Base-by-base conservation (phyloP, 1,140 invertebrate species). In the Cecropterus lyciades region DNA sequence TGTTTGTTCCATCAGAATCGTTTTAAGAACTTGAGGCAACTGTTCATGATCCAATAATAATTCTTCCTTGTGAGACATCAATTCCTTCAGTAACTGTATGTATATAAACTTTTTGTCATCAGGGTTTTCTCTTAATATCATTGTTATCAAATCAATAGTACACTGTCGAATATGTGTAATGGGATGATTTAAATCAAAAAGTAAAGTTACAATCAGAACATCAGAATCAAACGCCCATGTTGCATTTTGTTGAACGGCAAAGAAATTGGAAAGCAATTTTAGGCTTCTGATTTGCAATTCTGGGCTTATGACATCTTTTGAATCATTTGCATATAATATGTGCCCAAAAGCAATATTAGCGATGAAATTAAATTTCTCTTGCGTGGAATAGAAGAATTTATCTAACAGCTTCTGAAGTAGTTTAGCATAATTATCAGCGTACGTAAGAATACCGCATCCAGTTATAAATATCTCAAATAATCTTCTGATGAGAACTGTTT, bases 31-130 rank as follows among this genome's bases (percentile, higher is more conserved):
- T 40, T 94, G 73, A 0, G 91, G 83, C 3, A 94, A 63, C 64
- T 95, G 95, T 55, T 96, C 93, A 64, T 92, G 80, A 72, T 96
- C 95, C 45, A 95, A 75, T 27, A 91, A 51, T 42, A 96, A 87
- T 76, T 96, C 95, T 14, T 92, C 79, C 24, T 77, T 84, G 14
- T 93, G 89, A 7, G 67, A 67, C 9, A 89, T 33, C 0, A 93
- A 24, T 37, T 86, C 77, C 66, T 81, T 72, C 37, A 86, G 63
- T 70, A 87, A 68, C 46, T 87, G 72, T 24, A 87, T 53, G 57
- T 90, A 89, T 17, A 87, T 67, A 5, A 75, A 15, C 14, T 75
- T 84, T 63, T 78, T 84, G 51, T 86, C 71, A 17, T 86, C 71
- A 24, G 75, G 63, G 43, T 80, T 69, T 40, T 79, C 71, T 46